These are phyloP conservation scores for Macropis europaea DNA, from an alignment of 2,888 invertebrate genomes.

Conservation along the genomic window DNA sequence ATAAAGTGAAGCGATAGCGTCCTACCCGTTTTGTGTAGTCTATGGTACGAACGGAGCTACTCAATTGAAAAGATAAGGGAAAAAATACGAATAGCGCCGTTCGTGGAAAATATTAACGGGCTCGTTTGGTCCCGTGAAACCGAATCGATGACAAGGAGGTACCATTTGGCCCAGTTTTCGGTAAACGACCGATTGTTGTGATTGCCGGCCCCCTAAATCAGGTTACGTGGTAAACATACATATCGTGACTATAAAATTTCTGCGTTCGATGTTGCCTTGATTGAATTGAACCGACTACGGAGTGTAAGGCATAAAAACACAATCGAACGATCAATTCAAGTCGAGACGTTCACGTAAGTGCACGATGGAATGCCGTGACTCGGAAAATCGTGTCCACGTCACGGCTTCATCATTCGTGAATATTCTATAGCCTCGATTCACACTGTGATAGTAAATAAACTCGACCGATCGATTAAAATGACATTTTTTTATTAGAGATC, in stretches of 20 bases:
- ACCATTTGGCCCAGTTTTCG: slow-evolving; percentile 55
- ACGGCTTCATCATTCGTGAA: neutral
- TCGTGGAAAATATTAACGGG: slow-evolving; percentile 19
- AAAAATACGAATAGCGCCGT: neutral
- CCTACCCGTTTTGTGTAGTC: too few species aligned
- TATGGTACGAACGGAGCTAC: too few species aligned
- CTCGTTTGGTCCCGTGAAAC: slow-evolving; percentile 20
- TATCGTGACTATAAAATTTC: slow-evolving; percentile 40
- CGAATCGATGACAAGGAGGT: slow-evolving; percentile 57
- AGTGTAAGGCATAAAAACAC: slow-evolving; percentile 12
- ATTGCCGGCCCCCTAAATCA: slow-evolving; percentile 33
- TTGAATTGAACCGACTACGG: slow-evolving; percentile 13
- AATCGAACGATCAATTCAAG: slow-evolving; percentile 22
- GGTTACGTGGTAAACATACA: slow-evolving; percentile 45
- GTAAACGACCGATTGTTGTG: slow-evolving; percentile 38
- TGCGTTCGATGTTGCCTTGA: slow-evolving; percentile 22
- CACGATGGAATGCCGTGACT: too few species aligned
- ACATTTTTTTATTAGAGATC: too few species aligned
- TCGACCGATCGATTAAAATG: neutral
- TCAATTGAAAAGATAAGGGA: neutral
- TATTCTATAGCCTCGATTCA: too few species aligned
- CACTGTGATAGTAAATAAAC: too few species aligned
- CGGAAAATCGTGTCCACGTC: neutral
- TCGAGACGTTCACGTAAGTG: neutral
- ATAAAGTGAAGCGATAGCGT: too few species aligned